Evolutionary conservation across 23 tunicate species (phyloP).

Genomic region (Clavelina lepadiformis): DNA sequence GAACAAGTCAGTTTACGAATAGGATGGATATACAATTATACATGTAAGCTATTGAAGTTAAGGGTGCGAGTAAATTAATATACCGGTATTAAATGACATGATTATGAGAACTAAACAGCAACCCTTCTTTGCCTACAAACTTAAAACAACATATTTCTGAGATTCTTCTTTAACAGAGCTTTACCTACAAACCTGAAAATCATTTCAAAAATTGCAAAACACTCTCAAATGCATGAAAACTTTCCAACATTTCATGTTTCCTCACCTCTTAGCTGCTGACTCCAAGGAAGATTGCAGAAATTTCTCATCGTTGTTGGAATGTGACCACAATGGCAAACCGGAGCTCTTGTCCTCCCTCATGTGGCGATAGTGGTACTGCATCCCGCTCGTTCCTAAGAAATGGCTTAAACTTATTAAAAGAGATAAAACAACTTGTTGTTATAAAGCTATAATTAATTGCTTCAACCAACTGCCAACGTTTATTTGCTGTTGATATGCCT

Average conservation of each 20-base stretch:
- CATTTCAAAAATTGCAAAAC: neutral
- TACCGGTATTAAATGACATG: too few relatives aligned
- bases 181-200: neutral
- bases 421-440: neutral
- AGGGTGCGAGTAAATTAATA: too few relatives aligned
- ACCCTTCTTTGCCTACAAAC: neutral
- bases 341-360: slow-evolving; percentile 17
- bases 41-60: too few relatives aligned
- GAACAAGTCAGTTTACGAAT: too few relatives aligned
- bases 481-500: too few relatives aligned
- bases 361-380: slow-evolving; percentile 18
- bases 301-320: slow-evolving; percentile 1
- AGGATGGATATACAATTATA: too few relatives aligned
- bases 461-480: too few relatives aligned
- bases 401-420: neutral
- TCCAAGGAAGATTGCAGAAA: slow-evolving; percentile 18
- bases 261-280: slow-evolving; percentile 4
- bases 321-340: slow-evolving; percentile 31
- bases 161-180: neutral
- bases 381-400: neutral
- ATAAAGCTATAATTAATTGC: neutral
- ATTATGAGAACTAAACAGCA: too few relatives aligned
- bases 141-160: neutral
- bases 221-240: too few relatives aligned
- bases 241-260: too few relatives aligned